Base-by-base conservation (phyloP, 2,797 vertebrate genomes). In the Capromys pilorides region DNA sequence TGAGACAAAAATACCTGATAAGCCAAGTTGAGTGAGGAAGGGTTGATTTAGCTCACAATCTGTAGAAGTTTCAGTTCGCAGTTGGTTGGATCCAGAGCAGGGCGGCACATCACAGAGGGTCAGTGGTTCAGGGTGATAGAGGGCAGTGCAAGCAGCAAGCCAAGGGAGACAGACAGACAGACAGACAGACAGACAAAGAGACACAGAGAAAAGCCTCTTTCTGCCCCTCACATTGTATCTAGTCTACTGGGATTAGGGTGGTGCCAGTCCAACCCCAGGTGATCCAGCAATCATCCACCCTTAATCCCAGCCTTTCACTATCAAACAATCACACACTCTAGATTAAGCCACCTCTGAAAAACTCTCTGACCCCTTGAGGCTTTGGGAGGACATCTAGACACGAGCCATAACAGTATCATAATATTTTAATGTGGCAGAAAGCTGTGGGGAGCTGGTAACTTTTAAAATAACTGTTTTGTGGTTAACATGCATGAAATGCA, bases 371-470 rank as follows among this genome's bases (percentile, higher is more conserved):
- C n/a, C 33, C 66, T 69, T 69, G 33, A 69, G 66, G 66, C 66
- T 69, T 69, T 69, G 33, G n/a, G 66, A 16, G 66, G 18, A 21
- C 33, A 36, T 21, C n/a, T n/a, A 69, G 33, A n/a, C 18, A n/a
- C 18, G 36, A 69, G 19, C 66, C n/a, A 69, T 36, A 69, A 36
- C 33, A 21, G 33, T 69, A 26, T n/a, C 49, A 16, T 62, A 88
- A 75, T 49, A 64, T 85, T 92, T 92, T 67, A 82, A 61, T 78
- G 66, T 73, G 45, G 64, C 57, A 81, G 39, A 67, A 88, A 88
- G 66, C 22, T 45, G 26, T 61, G 57, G 12, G 61, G 41, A 86
- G 39, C 45, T 54, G 39, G 41, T 31, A 59, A 28, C 39, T 49
- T 93, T 88, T 75, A 41, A 45, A 26, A 61, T 82, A 57, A 64